A percentile compares a stretch with the other conserved stretches of the same genome.
Evolutionary conservation across 2,888 invertebrate species (phyloP).

Genomic region (Caenorhabditis plicata): DNA sequence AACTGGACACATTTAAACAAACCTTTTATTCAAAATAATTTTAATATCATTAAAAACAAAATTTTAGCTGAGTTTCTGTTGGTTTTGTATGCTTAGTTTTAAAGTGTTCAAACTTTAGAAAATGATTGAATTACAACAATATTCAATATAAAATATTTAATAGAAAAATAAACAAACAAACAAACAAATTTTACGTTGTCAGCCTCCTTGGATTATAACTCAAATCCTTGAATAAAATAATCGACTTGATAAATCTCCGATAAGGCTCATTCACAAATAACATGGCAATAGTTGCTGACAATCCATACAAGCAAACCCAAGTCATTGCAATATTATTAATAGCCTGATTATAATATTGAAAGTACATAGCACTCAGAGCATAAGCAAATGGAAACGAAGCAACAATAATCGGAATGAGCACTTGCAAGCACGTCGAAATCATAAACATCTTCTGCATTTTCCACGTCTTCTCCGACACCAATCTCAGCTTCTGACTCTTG

Average conservation of each 20-base stretch:
- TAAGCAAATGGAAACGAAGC: not conserved
- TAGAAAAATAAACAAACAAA: no score
- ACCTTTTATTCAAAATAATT: no score
- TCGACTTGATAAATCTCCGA: not conserved
- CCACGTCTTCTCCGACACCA: not conserved
- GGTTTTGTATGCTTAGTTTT: no score
- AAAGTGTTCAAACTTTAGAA: no score
- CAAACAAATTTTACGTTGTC: no score
- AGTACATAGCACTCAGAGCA: not conserved
- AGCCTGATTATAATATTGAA: not conserved
- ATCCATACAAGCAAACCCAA: not conserved
- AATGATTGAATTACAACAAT: no score
- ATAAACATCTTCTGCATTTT: not conserved
- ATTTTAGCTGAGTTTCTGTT: no score
- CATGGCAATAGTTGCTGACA: not conserved
- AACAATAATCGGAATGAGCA: not conserved
- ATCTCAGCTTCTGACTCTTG: not conserved
- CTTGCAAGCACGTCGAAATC: not conserved
- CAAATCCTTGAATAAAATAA: no score
- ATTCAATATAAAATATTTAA: no score
- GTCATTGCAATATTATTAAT: not conserved
- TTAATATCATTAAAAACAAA: no score
- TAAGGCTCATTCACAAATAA: not conserved
- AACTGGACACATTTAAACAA: no score
- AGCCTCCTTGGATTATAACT: no score